A percentile compares a stretch with the other conserved stretches of the same genome.
Evolutionary conservation across 2,113 vertebrate species (phyloP).

Genomic region (Chaetodon auriga): DNA sequence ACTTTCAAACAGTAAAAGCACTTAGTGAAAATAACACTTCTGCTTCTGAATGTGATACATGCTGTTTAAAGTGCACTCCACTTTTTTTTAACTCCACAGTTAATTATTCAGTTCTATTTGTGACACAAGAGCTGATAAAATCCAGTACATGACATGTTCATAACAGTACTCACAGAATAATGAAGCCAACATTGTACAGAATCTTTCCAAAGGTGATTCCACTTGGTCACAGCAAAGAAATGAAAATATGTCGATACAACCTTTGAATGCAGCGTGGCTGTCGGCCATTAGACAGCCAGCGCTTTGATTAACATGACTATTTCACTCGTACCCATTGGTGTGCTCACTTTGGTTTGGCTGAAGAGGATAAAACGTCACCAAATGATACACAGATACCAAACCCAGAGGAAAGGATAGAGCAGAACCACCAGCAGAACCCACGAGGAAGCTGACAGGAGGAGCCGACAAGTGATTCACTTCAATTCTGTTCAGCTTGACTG

Average conservation of each 20-base stretch:
- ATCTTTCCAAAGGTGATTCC: conserved; percentile 60
- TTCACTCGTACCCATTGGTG: neutral
- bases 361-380: neutral
- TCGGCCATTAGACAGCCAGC: neutral
- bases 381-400: neutral
- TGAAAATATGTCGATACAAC: conserved; percentile 7
- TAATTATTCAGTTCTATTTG: neutral
- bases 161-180: conserved; percentile 73
- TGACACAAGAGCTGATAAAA: conserved; percentile 19
- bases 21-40: neutral
- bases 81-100: neutral
- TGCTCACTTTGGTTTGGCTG: neutral
- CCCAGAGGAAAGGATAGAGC: conserved; percentile 66
- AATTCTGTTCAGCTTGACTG: conserved; percentile 59
- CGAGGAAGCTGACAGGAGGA: conserved; percentile 28
- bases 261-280: neutral
- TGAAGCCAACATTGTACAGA: conserved; percentile 59
- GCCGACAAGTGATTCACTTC: conserved; percentile 61
- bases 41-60: conserved; percentile 2
- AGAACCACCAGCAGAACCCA: conserved; percentile 73
- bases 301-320: neutral
- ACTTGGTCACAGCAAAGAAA: conserved; percentile 67
- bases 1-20: conserved; percentile 6
- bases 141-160: conserved; percentile 17
- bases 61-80: neutral